These are phyloP conservation scores for Pycnomerus fuliginosus DNA, from an alignment of 2,888 invertebrate genomes.

Conservation along the genomic window DNA sequence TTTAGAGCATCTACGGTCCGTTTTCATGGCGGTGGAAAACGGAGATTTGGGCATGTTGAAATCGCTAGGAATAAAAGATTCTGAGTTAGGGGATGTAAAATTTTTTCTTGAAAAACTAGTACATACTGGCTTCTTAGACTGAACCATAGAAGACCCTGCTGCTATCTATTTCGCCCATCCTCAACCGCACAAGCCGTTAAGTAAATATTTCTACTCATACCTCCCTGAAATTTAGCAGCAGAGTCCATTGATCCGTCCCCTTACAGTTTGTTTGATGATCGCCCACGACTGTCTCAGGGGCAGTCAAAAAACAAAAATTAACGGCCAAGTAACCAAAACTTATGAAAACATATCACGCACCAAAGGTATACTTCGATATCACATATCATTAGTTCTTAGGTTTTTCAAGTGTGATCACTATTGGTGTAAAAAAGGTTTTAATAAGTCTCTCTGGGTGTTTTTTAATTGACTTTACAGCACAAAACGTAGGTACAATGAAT, in stretches of 20 bases:
- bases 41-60: constrained; percentile 93
- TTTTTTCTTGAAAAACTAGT: constrained; percentile 95
- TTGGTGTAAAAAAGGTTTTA: constrained; percentile 12
- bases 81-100: constrained; percentile 91
- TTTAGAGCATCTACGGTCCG: constrained; percentile 88
- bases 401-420: constrained; percentile 7
- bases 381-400: constrained; percentile 39
- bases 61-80: constrained; percentile 92
- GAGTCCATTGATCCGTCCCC: constrained; percentile 49
- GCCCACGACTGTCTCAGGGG: constrained; percentile 43
- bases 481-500: too few relatives aligned
- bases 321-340: constrained; percentile 46
- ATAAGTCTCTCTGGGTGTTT: constrained; percentile 45
- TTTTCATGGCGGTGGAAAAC: constrained; percentile 94
- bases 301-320: constrained; percentile 28
- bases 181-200: constrained; percentile 63
- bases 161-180: constrained; percentile 70
- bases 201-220: constrained; percentile 70
- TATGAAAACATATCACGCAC: constrained; percentile 50
- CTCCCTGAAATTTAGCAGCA: constrained; percentile 50
- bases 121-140: constrained; percentile 94
- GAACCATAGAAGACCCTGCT: constrained; percentile 57
- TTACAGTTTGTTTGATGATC: constrained; percentile 9
- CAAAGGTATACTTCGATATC: constrained; percentile 39
- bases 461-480: constrained; percentile 33